A percentile compares a stretch with the other conserved stretches of the same genome.
phyloP scores from a whole-genome alignment of 92 coral and sea anemone genomes.

The Chrysogorgia sp. region DNA sequence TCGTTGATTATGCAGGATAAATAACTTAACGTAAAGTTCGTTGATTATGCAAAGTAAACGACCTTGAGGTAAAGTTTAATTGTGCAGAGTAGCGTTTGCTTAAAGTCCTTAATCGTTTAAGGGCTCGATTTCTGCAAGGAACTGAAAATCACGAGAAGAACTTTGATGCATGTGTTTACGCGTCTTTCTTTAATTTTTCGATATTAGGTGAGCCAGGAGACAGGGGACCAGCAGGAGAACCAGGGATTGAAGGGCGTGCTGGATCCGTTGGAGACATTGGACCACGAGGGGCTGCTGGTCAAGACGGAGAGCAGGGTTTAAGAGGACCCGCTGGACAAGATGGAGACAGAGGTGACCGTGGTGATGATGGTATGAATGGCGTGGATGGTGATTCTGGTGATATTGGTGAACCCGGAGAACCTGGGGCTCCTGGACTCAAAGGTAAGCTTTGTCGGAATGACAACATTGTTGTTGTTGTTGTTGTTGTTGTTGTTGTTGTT shows the following conservation, averaged over 20 bases:
- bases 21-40: too few species aligned
- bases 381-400: conserved; percentile 19
- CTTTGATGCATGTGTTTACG: background rate
- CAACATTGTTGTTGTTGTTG: background rate
- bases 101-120: background rate
- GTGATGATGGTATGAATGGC: conserved; percentile 27
- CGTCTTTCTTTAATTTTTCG: background rate
- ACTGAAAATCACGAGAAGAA: background rate
- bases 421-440: conserved; percentile 29
- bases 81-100: background rate
- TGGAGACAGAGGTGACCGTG: conserved; percentile 33
- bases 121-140: background rate
- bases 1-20: too few species aligned
- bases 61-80: background rate
- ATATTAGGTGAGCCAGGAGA: conserved; percentile 4
- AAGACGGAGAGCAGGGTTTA: conserved; percentile 15
- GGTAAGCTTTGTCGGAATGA: too few species aligned
- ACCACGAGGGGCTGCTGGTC: conserved; percentile 20
- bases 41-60: too few species aligned
- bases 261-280: conserved; percentile 6
- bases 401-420: conserved; percentile 9
- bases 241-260: background rate
- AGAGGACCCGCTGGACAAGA: background rate
- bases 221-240: conserved; percentile 2
- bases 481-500: background rate